A percentile compares a stretch with the other conserved stretches of the same genome.
These are phyloP conservation scores for Leptura quadrifasciata DNA, from an alignment of 2,888 invertebrate genomes.

Conservation along the genomic window DNA sequence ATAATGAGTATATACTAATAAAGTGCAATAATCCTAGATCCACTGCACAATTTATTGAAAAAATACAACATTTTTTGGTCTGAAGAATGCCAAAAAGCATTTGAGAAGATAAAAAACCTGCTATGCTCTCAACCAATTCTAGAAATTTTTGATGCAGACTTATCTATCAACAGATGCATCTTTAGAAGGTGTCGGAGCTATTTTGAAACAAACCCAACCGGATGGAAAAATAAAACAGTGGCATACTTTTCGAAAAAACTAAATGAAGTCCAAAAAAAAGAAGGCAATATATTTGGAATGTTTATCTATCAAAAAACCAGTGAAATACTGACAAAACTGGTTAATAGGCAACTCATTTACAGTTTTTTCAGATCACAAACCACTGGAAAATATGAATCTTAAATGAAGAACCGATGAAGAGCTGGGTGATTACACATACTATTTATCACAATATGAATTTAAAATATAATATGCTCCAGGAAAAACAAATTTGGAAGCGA, in stretches of 20 bases:
- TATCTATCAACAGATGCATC: slow-evolving; percentile 26
- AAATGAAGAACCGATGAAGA: slow-evolving; percentile 56
- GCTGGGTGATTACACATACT: slow-evolving; percentile 52
- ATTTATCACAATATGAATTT: slow-evolving; percentile 55
- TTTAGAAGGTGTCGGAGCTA: slow-evolving; percentile 18
- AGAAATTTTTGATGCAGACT: neutral
- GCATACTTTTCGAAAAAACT: slow-evolving; percentile 35
- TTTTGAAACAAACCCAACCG: slow-evolving; percentile 27
- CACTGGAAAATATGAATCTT: slow-evolving; percentile 48
- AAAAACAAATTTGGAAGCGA: slow-evolving; percentile 51
- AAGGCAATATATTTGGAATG: slow-evolving; percentile 36
- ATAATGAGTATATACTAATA: slow-evolving; percentile 21
- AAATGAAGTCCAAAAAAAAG: slow-evolving; percentile 21
- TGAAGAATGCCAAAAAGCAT: slow-evolving; percentile 3
- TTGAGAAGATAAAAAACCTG: neutral
- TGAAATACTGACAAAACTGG: slow-evolving; percentile 34
- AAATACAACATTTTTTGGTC: slow-evolving; percentile 6
- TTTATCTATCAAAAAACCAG: slow-evolving; percentile 33
- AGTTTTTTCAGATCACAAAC: slow-evolving; percentile 44
- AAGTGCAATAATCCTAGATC: slow-evolving; percentile 1
- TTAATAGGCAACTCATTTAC: slow-evolving; percentile 25
- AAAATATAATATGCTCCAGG: slow-evolving; percentile 53
- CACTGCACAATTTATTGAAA: slow-evolving; percentile 1
- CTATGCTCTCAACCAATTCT: neutral
- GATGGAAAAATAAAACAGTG: slow-evolving; percentile 25